phyloP scores from a whole-genome alignment of 2,888 invertebrate genomes.

The Aromia moschata region DNA sequence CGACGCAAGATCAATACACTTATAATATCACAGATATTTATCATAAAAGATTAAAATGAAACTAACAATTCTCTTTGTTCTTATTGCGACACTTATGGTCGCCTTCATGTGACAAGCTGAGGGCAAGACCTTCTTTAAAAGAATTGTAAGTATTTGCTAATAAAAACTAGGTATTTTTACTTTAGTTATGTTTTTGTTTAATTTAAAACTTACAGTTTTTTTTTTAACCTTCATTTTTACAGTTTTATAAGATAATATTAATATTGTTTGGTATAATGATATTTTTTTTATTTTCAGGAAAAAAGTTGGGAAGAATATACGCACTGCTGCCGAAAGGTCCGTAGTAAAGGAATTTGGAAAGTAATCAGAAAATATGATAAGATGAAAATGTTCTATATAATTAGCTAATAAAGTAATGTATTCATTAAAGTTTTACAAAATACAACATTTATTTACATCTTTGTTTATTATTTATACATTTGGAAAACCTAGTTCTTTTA shows the following conservation, averaged over 20 bases:
- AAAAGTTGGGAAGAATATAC: constrained; percentile 37
- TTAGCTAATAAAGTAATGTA: too few relatives aligned
- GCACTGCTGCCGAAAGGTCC: constrained; percentile 37
- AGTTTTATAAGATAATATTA: constrained; percentile 1
- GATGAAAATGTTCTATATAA: too few relatives aligned
- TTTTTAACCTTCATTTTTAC: not conserved
- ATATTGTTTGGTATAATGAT: too few relatives aligned
- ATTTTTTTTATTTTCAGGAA: constrained; percentile 30
- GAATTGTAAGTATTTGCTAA: constrained; percentile 22
- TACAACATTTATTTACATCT: too few relatives aligned
- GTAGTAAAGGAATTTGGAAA: constrained; percentile 27
- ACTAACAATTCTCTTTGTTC: constrained; percentile 18
- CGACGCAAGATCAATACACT: too few relatives aligned
- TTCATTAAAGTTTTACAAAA: too few relatives aligned
- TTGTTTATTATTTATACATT: too few relatives aligned
- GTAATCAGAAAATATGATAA: too few relatives aligned
- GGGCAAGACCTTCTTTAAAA: constrained; percentile 26
- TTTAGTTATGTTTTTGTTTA: not conserved
- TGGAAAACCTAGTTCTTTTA: too few relatives aligned
- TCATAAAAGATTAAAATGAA: too few relatives aligned
- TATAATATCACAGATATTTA: too few relatives aligned
- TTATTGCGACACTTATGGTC: constrained; percentile 8
- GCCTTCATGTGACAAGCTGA: constrained; percentile 19
- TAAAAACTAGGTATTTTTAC: not conserved
- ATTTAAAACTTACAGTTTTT: not conserved